Evolutionary conservation across 2,888 invertebrate genomes (phyloP).

Genomic region (Coleophora deauratella): DNA sequence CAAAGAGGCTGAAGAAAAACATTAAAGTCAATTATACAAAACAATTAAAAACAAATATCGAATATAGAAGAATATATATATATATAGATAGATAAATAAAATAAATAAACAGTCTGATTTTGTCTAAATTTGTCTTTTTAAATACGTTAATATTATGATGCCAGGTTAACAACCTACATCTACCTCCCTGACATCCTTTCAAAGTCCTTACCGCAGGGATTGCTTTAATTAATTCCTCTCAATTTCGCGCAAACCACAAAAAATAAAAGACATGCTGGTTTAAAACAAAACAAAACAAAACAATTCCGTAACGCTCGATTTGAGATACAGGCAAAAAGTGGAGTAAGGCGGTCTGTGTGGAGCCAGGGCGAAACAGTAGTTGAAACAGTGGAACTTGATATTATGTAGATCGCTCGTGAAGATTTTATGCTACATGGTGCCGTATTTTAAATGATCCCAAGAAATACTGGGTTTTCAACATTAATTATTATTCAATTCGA

Average conservation of each 20-base stretch:
- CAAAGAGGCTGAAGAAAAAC: no score
- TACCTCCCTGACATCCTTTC: no score
- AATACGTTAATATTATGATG: no score
- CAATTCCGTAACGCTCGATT: slow-evolving; percentile 45
- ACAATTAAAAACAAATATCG: no score
- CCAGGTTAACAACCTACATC: no score
- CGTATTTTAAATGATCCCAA: slow-evolving; percentile 1
- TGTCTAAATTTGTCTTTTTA: no score
- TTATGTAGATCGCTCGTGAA: slow-evolving; percentile 37
- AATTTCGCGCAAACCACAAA: slow-evolving; percentile 34
- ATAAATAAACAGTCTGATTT: no score
- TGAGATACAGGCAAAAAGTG: slow-evolving; percentile 34
- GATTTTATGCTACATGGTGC: slow-evolving; percentile 40
- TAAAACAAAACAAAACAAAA: slow-evolving; percentile 30
- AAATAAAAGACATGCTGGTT: slow-evolving; percentile 21
- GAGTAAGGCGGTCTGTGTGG: slow-evolving; percentile 23
- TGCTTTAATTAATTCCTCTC: slow-evolving; percentile 47
- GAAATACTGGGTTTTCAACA: no score
- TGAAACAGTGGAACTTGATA: slow-evolving; percentile 49
- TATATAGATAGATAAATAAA: background rate
- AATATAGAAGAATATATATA: no score
- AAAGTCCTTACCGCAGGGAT: background rate
- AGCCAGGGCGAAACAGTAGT: slow-evolving; percentile 53
- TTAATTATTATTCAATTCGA: background rate
- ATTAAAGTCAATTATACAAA: no score